phyloP scores from a whole-genome alignment of 2,113 vertebrate genomes.

The Panurus biarmicus region DNA sequence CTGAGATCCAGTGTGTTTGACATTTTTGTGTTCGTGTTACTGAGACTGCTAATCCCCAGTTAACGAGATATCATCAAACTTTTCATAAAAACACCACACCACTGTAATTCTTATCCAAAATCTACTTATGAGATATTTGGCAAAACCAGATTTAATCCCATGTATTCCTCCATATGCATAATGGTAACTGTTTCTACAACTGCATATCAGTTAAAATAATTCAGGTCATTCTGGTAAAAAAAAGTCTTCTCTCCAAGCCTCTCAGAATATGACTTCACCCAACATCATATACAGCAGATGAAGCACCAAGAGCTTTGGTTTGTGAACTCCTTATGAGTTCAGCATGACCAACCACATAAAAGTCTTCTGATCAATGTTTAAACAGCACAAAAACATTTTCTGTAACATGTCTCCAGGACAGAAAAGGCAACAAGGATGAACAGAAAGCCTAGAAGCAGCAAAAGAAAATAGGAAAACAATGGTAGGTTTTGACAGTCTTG shows the following conservation, averaged over 20 bases:
- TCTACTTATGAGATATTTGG: not conserved
- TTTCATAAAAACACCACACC: not conserved
- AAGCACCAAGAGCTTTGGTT: not conserved
- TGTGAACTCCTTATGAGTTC: not conserved
- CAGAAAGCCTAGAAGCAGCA: not conserved
- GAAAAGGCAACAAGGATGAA: not conserved
- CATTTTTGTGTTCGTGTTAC: not conserved
- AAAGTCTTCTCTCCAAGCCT: not conserved
- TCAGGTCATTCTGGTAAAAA: not conserved
- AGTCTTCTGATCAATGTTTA: not conserved
- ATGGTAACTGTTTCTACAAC: not conserved
- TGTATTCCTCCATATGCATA: not conserved
- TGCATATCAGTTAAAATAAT: not conserved
- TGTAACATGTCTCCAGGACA: not conserved
- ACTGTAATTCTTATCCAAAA: not conserved
- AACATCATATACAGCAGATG: not conserved
- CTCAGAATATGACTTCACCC: not conserved
- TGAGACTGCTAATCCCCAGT: not conserved
- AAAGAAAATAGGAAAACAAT: not conserved
- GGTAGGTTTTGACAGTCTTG: not conserved
- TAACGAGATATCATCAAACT: not conserved
- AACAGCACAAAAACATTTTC: not conserved
- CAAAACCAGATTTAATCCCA: not conserved
- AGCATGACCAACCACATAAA: not conserved
- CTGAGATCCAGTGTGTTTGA: not conserved